Base-by-base conservation (phyloP, 2,888 invertebrate genomes). In the Stenurella melanura region DNA sequence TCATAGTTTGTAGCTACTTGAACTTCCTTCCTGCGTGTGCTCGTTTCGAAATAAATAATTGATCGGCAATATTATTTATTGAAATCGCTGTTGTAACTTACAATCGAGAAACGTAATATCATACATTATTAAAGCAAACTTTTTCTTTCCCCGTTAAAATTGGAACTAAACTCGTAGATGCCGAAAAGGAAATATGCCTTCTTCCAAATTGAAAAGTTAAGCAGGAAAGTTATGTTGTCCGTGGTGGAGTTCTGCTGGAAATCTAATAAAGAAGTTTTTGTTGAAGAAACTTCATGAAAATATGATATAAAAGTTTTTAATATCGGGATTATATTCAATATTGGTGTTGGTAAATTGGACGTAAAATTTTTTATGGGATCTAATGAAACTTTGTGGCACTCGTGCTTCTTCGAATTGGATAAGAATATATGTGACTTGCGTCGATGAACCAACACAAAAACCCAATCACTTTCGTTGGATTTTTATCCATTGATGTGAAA, bases 181-280 rank as follows among this genome's bases (percentile, higher is more conserved):
- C 50, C 15, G 66, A 71, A 54, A 38, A 21, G 12, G 54, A 63
- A 72, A 58, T 3, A 42, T 38, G n/a, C 10, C 38, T 17, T 50
- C 15, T 50, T n/a, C 50, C 50, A 50, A 50, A 50, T n/a, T 72
- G 63, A 63, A 72, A 72, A 72, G 72, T 61, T 63, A 63, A 63
- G 63, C 72, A 70, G 72, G 18, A 72, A 63, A 72, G 61, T 72
- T 61, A 63, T 72, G 54, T 63, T 63, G 50, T 60, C 54, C 50
- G 21, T 50, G 26, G 72, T 50, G 26, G n/a, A 72, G 17, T 30
- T 72, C 42, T 56, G 61, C 21, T 54, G 63, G 66, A 67, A 73
- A 77, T 75, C 71, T 75, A 77, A 79, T 79, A 77, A 75, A 75
- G 63, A 75, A 79, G 75, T 77, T 79, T 73, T 34, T 72, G 67